Base-by-base conservation (phyloP, 2,888 invertebrate genomes). In the Drosophila nr. medialis region DNA sequence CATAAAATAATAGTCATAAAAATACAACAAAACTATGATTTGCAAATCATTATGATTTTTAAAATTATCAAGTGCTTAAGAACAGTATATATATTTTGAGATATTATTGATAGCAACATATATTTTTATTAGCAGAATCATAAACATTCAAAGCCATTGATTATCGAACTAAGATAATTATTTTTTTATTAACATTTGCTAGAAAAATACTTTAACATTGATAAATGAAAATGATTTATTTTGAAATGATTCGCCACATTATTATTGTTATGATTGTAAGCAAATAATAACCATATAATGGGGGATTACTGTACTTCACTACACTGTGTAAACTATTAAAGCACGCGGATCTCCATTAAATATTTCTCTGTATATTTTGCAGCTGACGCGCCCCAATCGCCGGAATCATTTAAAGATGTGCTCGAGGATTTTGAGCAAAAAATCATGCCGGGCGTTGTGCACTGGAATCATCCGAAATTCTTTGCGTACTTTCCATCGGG, bases 401-500 rank as follows among this genome's bases (percentile, higher is more conserved):
- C 96, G 0, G 97, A 97, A 91, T 91, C 94, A 53, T 98, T 97
- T 95, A 95, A 95, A 64, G 93, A 94, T 70, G 96, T 97, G 75
- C 95, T 97, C 94, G 93, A 93, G 51, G 97, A 97, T 91, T 95
- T 97, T 27, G 96, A 97, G 86, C 93, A 94, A 30, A 96, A 96
- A 91, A 96, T 97, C 60, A 96, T 97, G 96, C 96, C 96, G 0
- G 96, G 97, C 65, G 95, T 96, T 63, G 97, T 98, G 0, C 97
- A 98, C 90, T 98, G 98, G 98, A 98, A 98, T 92, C 98, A 98
- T 94, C 98, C 98, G 0, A 94, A 96, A 77, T 98, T 98, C 93
- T 98, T 98, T 92, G 98, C 98, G 11, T 98, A 98, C 92, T 98
- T 98, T 92, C 98, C 98, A 3, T 96, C 98, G 11, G 98, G 98